Conservation (phyloP, 2,113 vertebrate species). For the Corythornis cristatus region DNA sequence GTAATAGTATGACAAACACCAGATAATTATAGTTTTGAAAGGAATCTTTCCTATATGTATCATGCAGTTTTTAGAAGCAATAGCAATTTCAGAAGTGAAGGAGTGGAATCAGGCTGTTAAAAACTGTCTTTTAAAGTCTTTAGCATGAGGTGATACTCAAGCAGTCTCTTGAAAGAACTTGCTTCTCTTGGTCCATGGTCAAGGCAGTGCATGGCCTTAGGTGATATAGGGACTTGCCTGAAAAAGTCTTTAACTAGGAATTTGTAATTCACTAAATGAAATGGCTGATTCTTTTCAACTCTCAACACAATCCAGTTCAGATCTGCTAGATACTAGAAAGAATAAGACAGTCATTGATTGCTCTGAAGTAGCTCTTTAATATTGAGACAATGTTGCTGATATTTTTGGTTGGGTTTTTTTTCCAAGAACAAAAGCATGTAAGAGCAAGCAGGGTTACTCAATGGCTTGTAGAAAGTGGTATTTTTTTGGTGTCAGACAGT, state of each 20-base stretch:
- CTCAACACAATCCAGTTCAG: background rate
- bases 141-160: background rate
- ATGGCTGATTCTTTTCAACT: background rate
- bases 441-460: background rate
- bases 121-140: background rate
- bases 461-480: background rate
- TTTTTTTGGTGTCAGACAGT: background rate
- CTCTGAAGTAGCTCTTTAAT: background rate
- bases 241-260: background rate
- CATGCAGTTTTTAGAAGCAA: background rate
- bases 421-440: background rate
- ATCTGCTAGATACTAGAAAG: background rate
- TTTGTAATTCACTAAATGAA: background rate
- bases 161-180: background rate
- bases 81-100: background rate
- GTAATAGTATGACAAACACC: background rate
- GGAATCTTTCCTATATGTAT: background rate
- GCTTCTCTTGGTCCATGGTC: background rate
- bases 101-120: background rate
- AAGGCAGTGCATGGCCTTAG: background rate
- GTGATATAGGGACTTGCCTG: background rate
- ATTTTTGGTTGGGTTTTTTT: background rate
- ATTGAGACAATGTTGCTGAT: background rate
- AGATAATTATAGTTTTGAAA: background rate
- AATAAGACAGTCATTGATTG: background rate